These are phyloP conservation scores for Macquaria ambigua DNA, from an alignment of 2,113 vertebrate genomes.

Conservation along the genomic window DNA sequence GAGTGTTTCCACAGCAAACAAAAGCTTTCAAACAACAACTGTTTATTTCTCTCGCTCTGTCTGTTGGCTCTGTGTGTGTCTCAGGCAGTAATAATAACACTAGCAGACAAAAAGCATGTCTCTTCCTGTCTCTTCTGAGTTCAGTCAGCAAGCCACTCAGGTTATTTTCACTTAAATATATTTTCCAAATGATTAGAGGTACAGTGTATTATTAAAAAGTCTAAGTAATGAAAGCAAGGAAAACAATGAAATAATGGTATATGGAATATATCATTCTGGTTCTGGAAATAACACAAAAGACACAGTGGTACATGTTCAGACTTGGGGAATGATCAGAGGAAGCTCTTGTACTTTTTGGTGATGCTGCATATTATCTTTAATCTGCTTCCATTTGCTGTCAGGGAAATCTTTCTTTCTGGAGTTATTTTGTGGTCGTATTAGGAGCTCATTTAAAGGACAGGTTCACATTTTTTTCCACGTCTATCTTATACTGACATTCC, in stretches of 20 bases:
- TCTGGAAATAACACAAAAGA: slow-evolving; percentile 14
- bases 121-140: slow-evolving; percentile 33
- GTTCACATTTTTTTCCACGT: neutral
- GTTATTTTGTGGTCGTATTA: slow-evolving; percentile 1
- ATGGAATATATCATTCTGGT: neutral
- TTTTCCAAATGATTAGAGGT: slow-evolving; percentile 43
- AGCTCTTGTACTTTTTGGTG: neutral
- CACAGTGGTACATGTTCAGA: neutral
- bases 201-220: slow-evolving; percentile 1
- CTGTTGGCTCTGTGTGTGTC: slow-evolving; percentile 56
- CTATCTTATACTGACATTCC: neutral
- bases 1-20: slow-evolving; percentile 66
- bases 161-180: slow-evolving; percentile 30
- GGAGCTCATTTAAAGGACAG: slow-evolving; percentile 17
- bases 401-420: slow-evolving; percentile 37
- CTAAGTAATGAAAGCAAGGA: neutral
- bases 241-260: neutral
- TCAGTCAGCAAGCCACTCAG: slow-evolving; percentile 36
- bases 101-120: slow-evolving; percentile 45
- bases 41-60: slow-evolving; percentile 44
- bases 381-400: slow-evolving; percentile 56
- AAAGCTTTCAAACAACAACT: slow-evolving; percentile 56
- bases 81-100: slow-evolving; percentile 51
- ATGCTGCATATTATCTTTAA: slow-evolving; percentile 19
- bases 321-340: slow-evolving; percentile 5